Evolutionary conservation across 2,113 vertebrate species (phyloP).

Genomic region (Pterophyllum scalare): DNA sequence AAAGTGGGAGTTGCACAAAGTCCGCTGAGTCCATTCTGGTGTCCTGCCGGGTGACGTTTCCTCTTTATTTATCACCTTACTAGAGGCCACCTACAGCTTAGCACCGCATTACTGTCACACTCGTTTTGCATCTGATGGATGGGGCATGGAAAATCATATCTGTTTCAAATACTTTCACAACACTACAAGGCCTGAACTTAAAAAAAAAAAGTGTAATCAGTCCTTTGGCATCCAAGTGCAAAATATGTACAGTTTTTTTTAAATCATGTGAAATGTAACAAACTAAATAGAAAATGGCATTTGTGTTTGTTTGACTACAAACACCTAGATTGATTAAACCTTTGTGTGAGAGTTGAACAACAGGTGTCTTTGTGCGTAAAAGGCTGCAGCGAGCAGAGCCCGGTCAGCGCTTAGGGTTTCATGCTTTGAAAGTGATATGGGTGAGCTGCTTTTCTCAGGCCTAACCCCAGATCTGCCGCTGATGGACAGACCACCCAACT

Average conservation of each 20-base stretch:
- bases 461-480: conserved; percentile 82
- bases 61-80: conserved; percentile 29
- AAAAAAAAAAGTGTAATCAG: conserved; percentile 36
- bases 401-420: conserved; percentile 78
- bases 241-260: conserved; percentile 12
- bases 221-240: conserved; percentile 42
- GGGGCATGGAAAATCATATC: conserved; percentile 31
- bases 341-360: conserved; percentile 79
- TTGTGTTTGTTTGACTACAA: conserved; percentile 73
- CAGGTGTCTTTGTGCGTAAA: conserved; percentile 84
- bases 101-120: conserved; percentile 1
- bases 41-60: conserved; percentile 23
- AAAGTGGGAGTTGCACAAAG: conserved; percentile 22
- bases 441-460: conserved; percentile 84
- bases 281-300: conserved; percentile 57
- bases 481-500: conserved; percentile 86
- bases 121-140: conserved; percentile 13
- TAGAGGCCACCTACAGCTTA: neutral
- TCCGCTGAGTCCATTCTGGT: conserved; percentile 17
- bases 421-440: conserved; percentile 85
- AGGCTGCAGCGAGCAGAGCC: conserved; percentile 70
- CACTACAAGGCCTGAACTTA: conserved; percentile 14
- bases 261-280: conserved; percentile 41
- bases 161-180: conserved; percentile 31
- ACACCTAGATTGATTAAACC: conserved; percentile 77